Conservation (phyloP, 2,797 vertebrate species). For the Crypturellus tataupa region DNA sequence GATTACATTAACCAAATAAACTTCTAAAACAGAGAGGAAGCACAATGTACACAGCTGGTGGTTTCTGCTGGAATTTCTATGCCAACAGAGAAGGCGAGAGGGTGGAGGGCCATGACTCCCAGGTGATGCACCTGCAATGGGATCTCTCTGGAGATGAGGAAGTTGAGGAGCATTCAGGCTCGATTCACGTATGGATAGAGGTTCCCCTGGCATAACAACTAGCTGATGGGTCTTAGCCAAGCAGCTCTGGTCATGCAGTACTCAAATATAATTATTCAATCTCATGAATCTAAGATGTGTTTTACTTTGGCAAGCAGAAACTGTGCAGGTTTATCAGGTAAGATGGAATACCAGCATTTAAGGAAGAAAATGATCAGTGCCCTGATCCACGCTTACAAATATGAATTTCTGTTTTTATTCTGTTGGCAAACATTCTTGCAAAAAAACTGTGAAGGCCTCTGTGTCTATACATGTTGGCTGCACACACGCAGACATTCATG, state of each 20-base stretch:
- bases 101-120: background rate
- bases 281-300: background rate
- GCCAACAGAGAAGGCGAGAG: background rate
- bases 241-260: background rate
- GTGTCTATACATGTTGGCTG: rapidly evolving
- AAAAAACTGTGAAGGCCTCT: background rate
- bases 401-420: slow-evolving; percentile 1
- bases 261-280: background rate
- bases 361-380: slow-evolving; percentile 22
- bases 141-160: background rate
- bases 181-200: background rate
- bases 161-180: background rate
- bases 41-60: background rate
- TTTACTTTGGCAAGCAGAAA: slow-evolving; percentile 46
- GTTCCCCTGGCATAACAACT: background rate
- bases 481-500: background rate
- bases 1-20: background rate
- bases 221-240: background rate
- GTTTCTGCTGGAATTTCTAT: background rate
- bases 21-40: background rate
- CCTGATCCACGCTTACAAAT: background rate
- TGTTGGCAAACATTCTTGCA: background rate
- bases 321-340: slow-evolving; percentile 36
- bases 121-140: background rate
- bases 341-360: slow-evolving; percentile 8